Evolutionary conservation across 2,797 vertebrate species (phyloP), one percentile per base, ranked within the genome.

Genomic region (Acipenser oxyrinchus): DNA sequence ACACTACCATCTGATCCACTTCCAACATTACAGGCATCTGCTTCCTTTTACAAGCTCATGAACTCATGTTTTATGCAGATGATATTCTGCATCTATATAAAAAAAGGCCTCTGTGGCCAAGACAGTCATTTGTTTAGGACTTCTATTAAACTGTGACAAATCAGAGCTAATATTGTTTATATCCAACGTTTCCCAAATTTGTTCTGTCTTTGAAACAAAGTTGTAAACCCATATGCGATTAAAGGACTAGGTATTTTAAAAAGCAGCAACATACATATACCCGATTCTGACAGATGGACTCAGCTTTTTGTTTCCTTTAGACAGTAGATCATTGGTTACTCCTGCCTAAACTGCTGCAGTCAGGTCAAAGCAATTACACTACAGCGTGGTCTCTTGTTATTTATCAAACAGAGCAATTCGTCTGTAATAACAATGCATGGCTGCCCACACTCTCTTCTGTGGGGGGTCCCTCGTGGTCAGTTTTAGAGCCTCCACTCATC

Each of bases 261-360:
- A 5, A 37, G 37, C 5, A 0, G 4, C 37, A 58, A 11, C 6
- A 58, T 10, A 58, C 6, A 58, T 12, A 12, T 12, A 12, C 55
- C 10, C 55, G 7, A 7, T 58, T 58, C 15, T 58, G 15, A n/a
- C 12, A 58, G 55, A 58, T 58, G 55, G 55, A 11, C 12, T 11
- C 6, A n/a, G 55, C 12, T n/a, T 53, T n/a, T n/a, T 12, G 10
- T 65, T 57, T 13, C 15, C 55, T 4, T 49, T 10, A 15, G 52
- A 59, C 68, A 60, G 69, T 52, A 66, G 59, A 53, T 51, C 55
- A 37, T 62, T 55, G 70, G 68, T 57, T 74, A 65, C 58, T 57
- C 60, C 71, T 65, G 66, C 62, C 48, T 23, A 23, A 12, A 37
- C 48, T 52, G 57, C 60, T 65, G 60, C 64, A 60, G 62, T 18